A percentile compares a stretch with the other conserved stretches of the same genome.
Evolutionary conservation across 1,140 invertebrate species (phyloP).

Genomic region (Chironomus striatipennis): DNA sequence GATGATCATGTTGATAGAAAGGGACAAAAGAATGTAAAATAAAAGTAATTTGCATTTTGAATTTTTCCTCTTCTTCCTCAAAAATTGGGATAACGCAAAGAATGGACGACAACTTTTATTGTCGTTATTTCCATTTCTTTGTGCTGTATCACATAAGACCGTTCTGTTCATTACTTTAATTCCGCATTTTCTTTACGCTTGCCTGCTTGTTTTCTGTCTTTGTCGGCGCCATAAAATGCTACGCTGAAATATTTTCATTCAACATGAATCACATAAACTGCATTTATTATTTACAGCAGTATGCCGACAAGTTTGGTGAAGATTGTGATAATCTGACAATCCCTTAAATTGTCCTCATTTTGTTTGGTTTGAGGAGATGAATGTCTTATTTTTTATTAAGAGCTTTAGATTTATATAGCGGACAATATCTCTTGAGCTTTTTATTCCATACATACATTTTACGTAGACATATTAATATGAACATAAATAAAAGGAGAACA

Average conservation of each 20-base stretch:
- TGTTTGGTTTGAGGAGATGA: no score
- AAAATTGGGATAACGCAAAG: not conserved
- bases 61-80: not conserved
- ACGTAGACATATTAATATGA: no score
- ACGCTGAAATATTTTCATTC: not conserved
- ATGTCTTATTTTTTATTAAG: no score
- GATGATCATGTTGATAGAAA: not conserved
- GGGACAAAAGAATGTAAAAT: not conserved
- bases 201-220: not conserved
- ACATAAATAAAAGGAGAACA: no score
- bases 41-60: not conserved
- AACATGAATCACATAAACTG: not conserved
- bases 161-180: not conserved
- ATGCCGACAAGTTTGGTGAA: not conserved
- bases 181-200: not conserved
- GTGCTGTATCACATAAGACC: no score
- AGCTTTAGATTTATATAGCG: no score
- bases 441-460: no score
- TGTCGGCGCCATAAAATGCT: not conserved
- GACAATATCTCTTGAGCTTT: no score
- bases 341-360: no score
- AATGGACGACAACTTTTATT: slow-evolving; percentile 1
- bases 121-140: no score
- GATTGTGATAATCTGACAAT: no score
- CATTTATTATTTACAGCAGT: not conserved